Conservation (phyloP, 2,113 vertebrate genomes). For the Isurus oxyrinchus region DNA sequence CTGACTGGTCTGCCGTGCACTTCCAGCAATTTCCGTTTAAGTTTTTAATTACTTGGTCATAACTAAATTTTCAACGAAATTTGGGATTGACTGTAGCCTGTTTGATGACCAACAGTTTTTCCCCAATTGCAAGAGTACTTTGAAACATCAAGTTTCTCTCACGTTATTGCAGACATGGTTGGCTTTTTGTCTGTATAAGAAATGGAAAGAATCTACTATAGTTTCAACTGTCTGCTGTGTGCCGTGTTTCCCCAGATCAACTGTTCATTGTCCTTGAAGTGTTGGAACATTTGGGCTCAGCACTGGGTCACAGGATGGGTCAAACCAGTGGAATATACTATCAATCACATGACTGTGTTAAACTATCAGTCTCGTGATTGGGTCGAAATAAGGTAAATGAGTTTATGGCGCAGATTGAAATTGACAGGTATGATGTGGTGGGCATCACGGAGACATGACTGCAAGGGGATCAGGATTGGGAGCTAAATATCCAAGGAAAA, state of each 20-base stretch:
- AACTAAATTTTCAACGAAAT: not conserved
- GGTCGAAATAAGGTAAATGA: not conserved
- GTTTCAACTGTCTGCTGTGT: not conserved
- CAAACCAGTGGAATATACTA: no score
- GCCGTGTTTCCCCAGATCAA: not conserved
- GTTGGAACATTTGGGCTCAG: not conserved
- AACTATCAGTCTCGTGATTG: not conserved
- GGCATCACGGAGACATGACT: no score
- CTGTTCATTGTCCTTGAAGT: not conserved
- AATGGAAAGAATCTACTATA: not conserved
- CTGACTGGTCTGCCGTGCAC: not conserved
- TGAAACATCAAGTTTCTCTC: not conserved
- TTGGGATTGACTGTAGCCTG: not conserved
- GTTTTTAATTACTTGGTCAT: not conserved
- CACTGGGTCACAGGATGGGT: no score
- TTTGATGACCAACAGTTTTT: not conserved
- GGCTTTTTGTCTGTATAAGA: no score
- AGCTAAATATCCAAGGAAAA: no score
- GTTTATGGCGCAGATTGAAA: no score
- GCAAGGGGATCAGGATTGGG: no score
- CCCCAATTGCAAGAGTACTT: not conserved
- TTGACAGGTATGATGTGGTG: no score
- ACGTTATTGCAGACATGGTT: not conserved
- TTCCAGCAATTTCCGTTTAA: not conserved
- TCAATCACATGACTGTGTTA: not conserved